Base-by-base conservation (phyloP, 2,797 vertebrate species). In the Myoxocephalus aenaeus region DNA sequence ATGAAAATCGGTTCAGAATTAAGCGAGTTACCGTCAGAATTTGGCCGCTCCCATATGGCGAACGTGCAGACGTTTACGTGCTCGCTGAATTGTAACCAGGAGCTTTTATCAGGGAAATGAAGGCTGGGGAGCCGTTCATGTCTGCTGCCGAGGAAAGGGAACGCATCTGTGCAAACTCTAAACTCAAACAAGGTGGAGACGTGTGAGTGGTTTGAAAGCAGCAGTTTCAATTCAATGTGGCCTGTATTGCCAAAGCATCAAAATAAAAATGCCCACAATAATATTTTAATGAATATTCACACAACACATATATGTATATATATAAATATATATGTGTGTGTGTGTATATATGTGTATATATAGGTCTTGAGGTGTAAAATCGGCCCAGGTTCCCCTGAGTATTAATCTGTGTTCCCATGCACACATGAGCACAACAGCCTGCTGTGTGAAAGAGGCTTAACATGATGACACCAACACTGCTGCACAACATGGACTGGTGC, bases 401-500 rank as follows among this genome's bases (percentile, higher is more conserved):
- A 48, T 58, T 29, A 13, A 61, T 40, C n/a, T 20, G 8, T 61
- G 58, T 22, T 40, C 34, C 12, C 58, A 7, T 38, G n/a, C 34
- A 61, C 58, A 18, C 15, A 34, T 57, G 29, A 57, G 54, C 44
- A 46, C 44, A 46, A 18, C 2, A 15, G 44, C 2, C 44, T 46
- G 44, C 17, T 40, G 58, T 40, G 58, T 40, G 34, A 38, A 61
- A 38, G 20, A 13, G 56, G 32, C 29, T 58, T 6, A 40, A 27
- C 36, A 25, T 22, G 44, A 67, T 40, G 64, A 3, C 54, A 72
- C 44, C 7, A 56, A 61, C 29, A 18, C 42, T 38, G 38, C n/a
- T 34, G 58, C 65, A 73, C 46, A 59, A 75, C 40, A 18, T 38
- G 7, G 46, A 59, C 25, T 25, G 27, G 25, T 48, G 51, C 50